Evolutionary conservation across 2,888 invertebrate species (phyloP), one percentile per base, ranked within the genome.

Genomic region (Perithous albicinctus): DNA sequence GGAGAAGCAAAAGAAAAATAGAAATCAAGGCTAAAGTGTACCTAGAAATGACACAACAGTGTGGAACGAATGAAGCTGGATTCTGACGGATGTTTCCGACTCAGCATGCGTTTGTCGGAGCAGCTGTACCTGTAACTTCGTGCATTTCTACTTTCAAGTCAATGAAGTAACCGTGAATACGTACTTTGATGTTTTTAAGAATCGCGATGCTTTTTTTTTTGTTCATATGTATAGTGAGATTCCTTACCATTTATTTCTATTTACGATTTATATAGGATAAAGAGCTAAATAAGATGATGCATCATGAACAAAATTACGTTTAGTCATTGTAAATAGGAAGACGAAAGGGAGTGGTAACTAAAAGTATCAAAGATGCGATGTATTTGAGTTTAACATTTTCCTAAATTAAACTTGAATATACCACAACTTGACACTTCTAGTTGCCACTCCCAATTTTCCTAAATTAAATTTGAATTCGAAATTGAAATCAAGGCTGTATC

Each of bases 81-180:
- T 35, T 18, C 8, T 20, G 61, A 35, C 2, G 18, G 38, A 38
- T 61, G 35, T 12, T 61, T 41, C 6, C 15, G 2, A 63, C 8
- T 35, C 61, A 75, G 79, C 56, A 20, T 80, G 74, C 66, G 74
- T 83, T 88, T 88, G 85, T 84, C 81, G 67, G 43, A 73, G 73
- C 87, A 87, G 84, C 87, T 88, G 88, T 87, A 87, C 84, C 87
- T 59, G 85, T 43, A 48, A 10, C 32, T 43, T 32, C 32, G 59
- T 46, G 61, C 32, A 26, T 54, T 64, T 69, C 54, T 43, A 54
- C 64, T 61, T 54, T 46, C 74, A 38, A 46, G 35, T 74, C 43
- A 64, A 78, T 78, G 54, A 43, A 61, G 15, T n/a, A 4, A 15
- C 15, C 20, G 61, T 29, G 35, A 73, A 64, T 32, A 56, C 43